Evolutionary conservation across 2,797 vertebrate genomes (phyloP), one percentile per base, ranked within the genome.

Genomic region (Neomorphus geoffroyi): DNA sequence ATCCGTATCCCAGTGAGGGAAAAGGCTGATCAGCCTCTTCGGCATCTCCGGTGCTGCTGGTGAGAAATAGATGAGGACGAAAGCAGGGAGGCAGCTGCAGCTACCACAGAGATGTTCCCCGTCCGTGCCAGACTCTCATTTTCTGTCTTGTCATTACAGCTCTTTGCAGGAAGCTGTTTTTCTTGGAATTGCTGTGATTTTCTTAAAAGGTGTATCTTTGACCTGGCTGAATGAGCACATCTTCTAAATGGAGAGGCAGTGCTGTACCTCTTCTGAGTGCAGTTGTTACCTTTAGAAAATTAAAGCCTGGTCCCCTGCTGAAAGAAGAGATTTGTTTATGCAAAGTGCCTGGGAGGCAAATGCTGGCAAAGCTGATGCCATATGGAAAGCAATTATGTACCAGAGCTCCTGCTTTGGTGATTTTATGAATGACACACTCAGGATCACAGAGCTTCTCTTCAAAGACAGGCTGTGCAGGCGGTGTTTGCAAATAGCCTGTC

Each of bases 301-400:
- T 66, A 54, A 33, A 82, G 86, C 35, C 10, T 5, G 5, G 39
- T 56, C 19, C 90, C 93, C 83, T 72, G 91, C 84, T 93, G 91
- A 5, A 83, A 62, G 61, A 53, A 77, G 80, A 79, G 64, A 51
- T 61, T 95, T 84, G 84, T 96, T 92, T 79, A 16, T 91, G 85
- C 73, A 51, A 9, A 62, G 87, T 61, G 70, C 92, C 89, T 48
- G 22, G 27, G 86, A 96, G 89, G 93, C 75, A 92, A 80, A 83
- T 9, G 23, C 83, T 94, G 95, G 80, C 94, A 91, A 90, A 83
- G 74, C 90, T 91, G 90, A 81, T 96, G 94, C 91, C 95, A 66
- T 48, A 69, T 84, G 94, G 92, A 77, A n/a, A 81, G 80, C 92
- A 86, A 22, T 54, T 80, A 18, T 48, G 56, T 56, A 56, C 28